Evolutionary conservation across 1,140 invertebrate species (phyloP).

Genomic region (Asobara japonica): DNA sequence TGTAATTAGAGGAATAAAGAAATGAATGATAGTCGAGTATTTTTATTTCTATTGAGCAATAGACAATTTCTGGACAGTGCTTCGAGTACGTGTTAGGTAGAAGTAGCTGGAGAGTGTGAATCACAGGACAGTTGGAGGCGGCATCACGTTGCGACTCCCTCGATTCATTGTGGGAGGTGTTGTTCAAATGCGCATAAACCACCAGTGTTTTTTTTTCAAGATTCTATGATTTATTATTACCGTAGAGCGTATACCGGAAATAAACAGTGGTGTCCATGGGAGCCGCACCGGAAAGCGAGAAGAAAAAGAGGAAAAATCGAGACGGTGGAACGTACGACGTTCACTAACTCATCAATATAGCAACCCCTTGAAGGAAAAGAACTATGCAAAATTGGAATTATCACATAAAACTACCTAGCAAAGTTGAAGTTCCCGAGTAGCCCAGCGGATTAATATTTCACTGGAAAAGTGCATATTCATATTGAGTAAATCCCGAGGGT

Average conservation of each 20-base stretch:
- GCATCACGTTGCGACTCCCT: neutral
- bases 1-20: slow-evolving; percentile 24
- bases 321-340: too few relatives aligned
- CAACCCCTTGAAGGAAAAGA: too few relatives aligned
- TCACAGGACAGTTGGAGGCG: slow-evolving; percentile 2
- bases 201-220: neutral
- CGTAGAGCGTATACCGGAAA: too few relatives aligned
- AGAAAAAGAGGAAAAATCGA: too few relatives aligned
- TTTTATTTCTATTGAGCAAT: neutral
- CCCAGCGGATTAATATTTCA: neutral
- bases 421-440: too few relatives aligned
- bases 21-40: neutral
- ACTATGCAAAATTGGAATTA: too few relatives aligned
- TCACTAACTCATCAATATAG: too few relatives aligned
- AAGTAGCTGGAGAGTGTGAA: neutral
- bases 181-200: neutral
- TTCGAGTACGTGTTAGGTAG: neutral
- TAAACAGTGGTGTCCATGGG: too few relatives aligned
- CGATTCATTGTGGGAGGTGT: neutral
- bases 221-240: too few relatives aligned
- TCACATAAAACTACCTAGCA: too few relatives aligned
- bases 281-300: too few relatives aligned
- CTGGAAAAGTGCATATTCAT: neutral
- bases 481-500: neutral
- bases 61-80: neutral